A percentile compares a stretch with the other conserved stretches of the same genome.
These are phyloP conservation scores for Calliopum simillimum DNA, from an alignment of 2,888 invertebrate genomes.

Conservation along the genomic window DNA sequence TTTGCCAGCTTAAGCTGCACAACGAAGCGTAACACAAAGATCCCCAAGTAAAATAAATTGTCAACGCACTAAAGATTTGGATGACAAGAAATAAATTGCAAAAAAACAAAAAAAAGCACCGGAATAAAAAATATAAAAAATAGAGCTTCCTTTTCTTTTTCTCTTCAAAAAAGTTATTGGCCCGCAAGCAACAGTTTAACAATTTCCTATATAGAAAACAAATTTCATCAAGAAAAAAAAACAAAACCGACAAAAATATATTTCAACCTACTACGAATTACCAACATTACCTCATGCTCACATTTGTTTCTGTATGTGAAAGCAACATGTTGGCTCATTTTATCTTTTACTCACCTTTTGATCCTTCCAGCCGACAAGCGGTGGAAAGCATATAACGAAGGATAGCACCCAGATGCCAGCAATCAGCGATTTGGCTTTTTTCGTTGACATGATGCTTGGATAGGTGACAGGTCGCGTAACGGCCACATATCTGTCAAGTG, in stretches of 20 bases:
- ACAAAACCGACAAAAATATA: neutral
- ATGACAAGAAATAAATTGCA: conserved; percentile 1
- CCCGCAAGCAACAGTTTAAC: neutral
- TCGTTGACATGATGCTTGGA: conserved; percentile 89
- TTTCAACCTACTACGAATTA: neutral
- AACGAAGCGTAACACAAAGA: too few species aligned
- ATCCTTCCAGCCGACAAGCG: conserved; percentile 93
- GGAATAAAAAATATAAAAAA: neutral
- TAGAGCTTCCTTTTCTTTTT: neutral
- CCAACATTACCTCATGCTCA: neutral
- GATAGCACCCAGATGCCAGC: conserved; percentile 95
- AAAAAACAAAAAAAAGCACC: conserved; percentile 8
- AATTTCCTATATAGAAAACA: neutral
- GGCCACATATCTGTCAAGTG: conserved; percentile 94
- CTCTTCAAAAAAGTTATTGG: too few species aligned
- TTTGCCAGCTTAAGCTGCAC: too few species aligned
- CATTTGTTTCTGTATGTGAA: neutral
- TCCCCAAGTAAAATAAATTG: too few species aligned
- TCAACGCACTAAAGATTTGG: neutral
- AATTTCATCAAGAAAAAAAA: neutral
- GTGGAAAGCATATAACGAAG: conserved; percentile 96
- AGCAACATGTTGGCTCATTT: neutral
- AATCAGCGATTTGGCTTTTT: conserved; percentile 86
- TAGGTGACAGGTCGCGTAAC: conserved; percentile 97
- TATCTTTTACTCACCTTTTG: conserved; percentile 69